Percentiles rank a stretch among this genome's conserved stretches.
phyloP scores from a whole-genome alignment of 2,113 vertebrate species.

The Elachura formosa region DNA sequence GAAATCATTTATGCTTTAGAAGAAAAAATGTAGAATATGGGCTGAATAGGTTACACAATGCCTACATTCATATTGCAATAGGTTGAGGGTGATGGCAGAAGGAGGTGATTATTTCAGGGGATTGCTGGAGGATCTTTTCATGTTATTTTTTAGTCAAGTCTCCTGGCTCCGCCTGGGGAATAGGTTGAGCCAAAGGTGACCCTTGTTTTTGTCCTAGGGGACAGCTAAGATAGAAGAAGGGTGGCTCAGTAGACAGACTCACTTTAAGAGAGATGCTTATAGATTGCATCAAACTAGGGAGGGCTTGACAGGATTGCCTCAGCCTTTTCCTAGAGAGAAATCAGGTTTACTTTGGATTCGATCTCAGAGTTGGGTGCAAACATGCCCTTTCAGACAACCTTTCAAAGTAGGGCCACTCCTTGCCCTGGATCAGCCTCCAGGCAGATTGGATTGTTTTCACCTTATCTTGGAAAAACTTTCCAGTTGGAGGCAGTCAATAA shows the following conservation, averaged over 20 bases:
- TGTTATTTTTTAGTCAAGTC: neutral
- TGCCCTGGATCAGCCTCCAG: constrained; percentile 1
- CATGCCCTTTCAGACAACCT: constrained; percentile 50
- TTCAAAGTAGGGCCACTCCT: constrained; percentile 26
- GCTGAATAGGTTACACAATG: neutral
- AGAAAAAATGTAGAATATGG: neutral
- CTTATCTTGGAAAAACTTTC: constrained; percentile 7
- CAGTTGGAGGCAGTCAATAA: neutral
- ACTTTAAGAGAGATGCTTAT: neutral
- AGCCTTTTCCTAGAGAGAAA: constrained; percentile 47
- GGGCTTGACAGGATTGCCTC: neutral
- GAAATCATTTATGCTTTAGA: neutral
- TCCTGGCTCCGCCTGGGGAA: neutral
- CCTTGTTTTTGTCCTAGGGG: neutral
- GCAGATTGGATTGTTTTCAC: neutral
- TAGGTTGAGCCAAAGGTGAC: neutral
- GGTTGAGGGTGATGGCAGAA: neutral
- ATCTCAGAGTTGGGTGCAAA: constrained; percentile 39
- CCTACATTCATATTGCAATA: neutral
- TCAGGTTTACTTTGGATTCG: constrained; percentile 49
- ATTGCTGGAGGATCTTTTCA: neutral
- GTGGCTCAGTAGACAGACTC: neutral
- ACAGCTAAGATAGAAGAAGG: neutral
- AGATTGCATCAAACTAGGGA: constrained; percentile 13
- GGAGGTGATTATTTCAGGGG: neutral